phyloP scores from a whole-genome alignment of 2,797 vertebrate genomes.

The Pseudochirops cupreus region DNA sequence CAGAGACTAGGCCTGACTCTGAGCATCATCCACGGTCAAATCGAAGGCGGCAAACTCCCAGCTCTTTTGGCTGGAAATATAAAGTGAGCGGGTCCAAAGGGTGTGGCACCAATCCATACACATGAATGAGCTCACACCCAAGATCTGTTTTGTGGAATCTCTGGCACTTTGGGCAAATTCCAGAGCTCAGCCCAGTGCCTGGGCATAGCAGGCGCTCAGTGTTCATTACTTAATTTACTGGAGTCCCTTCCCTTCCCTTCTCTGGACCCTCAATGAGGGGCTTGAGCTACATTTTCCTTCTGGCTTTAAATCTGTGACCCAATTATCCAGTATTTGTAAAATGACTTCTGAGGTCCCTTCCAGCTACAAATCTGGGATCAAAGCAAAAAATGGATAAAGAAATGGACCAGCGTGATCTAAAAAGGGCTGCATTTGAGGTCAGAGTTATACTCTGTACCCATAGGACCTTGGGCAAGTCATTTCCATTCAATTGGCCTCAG shows the following conservation, averaged over 20 bases:
- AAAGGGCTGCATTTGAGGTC: neutral
- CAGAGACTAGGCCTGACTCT: neutral
- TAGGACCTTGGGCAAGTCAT: no score
- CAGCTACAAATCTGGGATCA: no score
- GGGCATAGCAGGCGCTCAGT: no score
- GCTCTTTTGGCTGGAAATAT: neutral
- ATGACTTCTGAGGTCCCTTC: neutral
- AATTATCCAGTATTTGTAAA: neutral
- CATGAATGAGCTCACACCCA: neutral
- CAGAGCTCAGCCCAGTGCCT: no score
- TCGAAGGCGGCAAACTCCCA: neutral
- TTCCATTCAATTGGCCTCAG: no score
- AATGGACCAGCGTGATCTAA: neutral
- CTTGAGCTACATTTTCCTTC: no score
- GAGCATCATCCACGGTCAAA: neutral
- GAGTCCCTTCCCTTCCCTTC: neutral
- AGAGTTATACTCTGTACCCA: no score
- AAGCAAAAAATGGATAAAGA: neutral
- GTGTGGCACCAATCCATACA: neutral
- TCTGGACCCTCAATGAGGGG: neutral
- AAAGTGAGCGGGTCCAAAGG: neutral
- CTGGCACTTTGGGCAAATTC: no score
- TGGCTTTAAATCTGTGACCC: no score
- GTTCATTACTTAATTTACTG: neutral
- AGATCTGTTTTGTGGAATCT: no score